A percentile compares a stretch with the other conserved stretches of the same genome.
phyloP scores from a whole-genome alignment of 2,113 vertebrate species.

The Rhinopithecus roxellana region DNA sequence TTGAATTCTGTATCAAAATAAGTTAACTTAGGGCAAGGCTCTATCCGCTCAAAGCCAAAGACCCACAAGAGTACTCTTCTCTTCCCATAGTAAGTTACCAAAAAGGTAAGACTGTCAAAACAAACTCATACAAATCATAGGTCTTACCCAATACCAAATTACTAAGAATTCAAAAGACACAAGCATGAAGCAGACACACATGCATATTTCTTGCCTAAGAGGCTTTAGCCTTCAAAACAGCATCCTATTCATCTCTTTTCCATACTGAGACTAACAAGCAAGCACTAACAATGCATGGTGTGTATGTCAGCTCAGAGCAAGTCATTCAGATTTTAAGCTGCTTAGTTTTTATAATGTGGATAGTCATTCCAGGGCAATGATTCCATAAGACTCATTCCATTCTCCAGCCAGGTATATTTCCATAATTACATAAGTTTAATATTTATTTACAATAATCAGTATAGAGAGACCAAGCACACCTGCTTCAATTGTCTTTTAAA shows the following conservation, averaged over 20 bases:
- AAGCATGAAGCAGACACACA: background rate
- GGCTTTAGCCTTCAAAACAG: background rate
- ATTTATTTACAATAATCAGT: background rate
- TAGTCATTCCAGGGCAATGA: conserved; percentile 3
- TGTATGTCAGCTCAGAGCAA: background rate
- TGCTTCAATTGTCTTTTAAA: background rate
- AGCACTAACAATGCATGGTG: background rate
- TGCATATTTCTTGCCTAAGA: background rate
- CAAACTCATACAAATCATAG: conserved; percentile 27
- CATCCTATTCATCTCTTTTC: background rate
- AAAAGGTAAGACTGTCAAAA: conserved; percentile 39
- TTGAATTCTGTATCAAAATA: background rate
- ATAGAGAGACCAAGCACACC: background rate
- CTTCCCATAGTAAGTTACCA: background rate
- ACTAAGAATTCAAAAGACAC: background rate
- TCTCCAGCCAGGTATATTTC: background rate
- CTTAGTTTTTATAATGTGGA: background rate
- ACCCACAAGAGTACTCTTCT: background rate
- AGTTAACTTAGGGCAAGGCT: background rate
- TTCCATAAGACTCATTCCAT: background rate
- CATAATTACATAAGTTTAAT: background rate
- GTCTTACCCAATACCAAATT: conserved; percentile 20
- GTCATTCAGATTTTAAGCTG: background rate
- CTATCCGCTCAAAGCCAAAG: background rate
- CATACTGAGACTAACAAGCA: background rate